Conservation (phyloP, 2,113 vertebrate genomes). For the Calidris pygmaea region DNA sequence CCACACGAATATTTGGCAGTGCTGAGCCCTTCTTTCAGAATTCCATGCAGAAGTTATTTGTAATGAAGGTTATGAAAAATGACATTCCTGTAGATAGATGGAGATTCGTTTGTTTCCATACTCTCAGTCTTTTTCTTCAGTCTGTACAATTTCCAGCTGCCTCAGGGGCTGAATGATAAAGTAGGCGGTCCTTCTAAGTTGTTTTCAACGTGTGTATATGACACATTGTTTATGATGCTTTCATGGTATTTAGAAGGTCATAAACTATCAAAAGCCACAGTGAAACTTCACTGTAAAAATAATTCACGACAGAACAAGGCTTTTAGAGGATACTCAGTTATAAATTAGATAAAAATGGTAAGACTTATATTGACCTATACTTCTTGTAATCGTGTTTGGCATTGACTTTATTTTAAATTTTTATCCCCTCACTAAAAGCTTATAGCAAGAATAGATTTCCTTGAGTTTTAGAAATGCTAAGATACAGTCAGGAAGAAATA, state of each 20-base stretch:
- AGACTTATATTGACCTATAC: neutral
- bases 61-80: constrained; percentile 31
- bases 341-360: constrained; percentile 46
- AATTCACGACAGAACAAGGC: constrained; percentile 27
- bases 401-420: constrained; percentile 52
- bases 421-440: neutral
- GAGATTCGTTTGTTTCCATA: constrained; percentile 9
- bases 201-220: neutral
- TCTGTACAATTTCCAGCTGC: constrained; percentile 48
- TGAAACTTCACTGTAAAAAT: neutral
- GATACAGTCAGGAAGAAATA: neutral
- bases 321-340: constrained; percentile 49
- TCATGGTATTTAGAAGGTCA: constrained; percentile 49
- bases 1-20: neutral
- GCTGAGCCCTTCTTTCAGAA: neutral
- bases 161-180: constrained; percentile 4
- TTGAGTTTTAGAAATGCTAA: constrained; percentile 39
- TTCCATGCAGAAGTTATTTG: constrained; percentile 27
- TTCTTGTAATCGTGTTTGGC: constrained; percentile 6
- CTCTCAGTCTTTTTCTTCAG: neutral
- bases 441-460: constrained; percentile 44
- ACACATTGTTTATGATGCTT: constrained; percentile 46
- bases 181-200: constrained; percentile 40
- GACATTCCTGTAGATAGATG: neutral
- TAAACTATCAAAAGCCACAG: constrained; percentile 40